Evolutionary conservation across 2,888 invertebrate genomes (phyloP), one percentile per base, ranked within the genome.

Genomic region (Eustalomyia histrio): DNA sequence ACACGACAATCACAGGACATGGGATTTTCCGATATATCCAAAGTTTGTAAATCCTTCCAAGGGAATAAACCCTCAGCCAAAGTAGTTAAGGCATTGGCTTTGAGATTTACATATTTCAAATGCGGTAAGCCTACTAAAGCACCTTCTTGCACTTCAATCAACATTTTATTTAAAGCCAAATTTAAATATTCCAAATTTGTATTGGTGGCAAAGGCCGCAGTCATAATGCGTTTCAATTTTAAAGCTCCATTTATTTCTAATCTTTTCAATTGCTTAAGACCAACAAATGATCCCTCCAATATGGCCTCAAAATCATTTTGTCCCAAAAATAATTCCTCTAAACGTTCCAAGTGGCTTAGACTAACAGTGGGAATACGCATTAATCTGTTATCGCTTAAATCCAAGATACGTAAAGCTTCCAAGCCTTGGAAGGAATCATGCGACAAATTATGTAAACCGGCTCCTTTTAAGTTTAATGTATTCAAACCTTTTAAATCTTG

Each of bases 11-110:
- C 95, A 89, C 97, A 97, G 84, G 93, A 92, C 67, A 97, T 91
- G 0, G 96, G 96, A 87, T 97, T 97, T 87, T 96, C 96, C 1
- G 95, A 94, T 65, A 97, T 91, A 87, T 96, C 96, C 52, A 97
- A 89, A 17, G 94, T 93, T 39, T 93, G 92, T 35, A 97, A 91
- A 87, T 96, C 96, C 85, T 93, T 94, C 92, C 96, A 97, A 39
- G 95, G 93, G 58, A 96, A 94, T 67, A 96, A 92, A 0, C 95
- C 94, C 89, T 97, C 96, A 14, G 95, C 94, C 79, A 97, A 92
- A 1, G 94, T 93, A 61, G 93, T 92, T 83, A 97, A 93, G 0
- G 94, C 95, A 89, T 97, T 97, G 84, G 96, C 96, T 85, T 94
- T 93, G 39, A 97, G 90, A 43, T 94, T 93, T 24, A 97, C 92